Evolutionary conservation across 2,888 invertebrate species (phyloP).

Genomic region (Byasa hedistus): DNA sequence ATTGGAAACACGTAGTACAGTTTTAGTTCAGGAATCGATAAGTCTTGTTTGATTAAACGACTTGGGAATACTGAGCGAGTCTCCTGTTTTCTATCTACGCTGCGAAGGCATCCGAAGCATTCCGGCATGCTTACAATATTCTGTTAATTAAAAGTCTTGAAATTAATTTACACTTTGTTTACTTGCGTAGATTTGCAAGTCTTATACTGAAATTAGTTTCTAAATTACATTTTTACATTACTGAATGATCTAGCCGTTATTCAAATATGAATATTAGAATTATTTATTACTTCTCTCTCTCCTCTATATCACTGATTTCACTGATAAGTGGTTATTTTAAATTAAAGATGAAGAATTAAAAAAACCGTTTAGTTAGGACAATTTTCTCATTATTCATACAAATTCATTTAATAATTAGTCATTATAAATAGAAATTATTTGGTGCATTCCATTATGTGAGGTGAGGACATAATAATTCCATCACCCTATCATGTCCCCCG

Average conservation of each 20-base stretch:
- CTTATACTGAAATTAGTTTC: neutral
- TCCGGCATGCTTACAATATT: conserved; percentile 38
- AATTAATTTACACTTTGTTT: conserved; percentile 34
- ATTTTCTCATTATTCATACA: neutral
- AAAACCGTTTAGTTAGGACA: neutral
- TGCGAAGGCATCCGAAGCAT: conserved; percentile 37
- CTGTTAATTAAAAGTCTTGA: conserved; percentile 54
- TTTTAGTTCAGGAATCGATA: conserved; percentile 62
- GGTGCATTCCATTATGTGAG: neutral
- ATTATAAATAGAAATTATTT: neutral
- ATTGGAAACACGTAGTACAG: conserved; percentile 58
- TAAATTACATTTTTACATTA: neutral
- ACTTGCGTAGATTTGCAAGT: conserved; percentile 28
- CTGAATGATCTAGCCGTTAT: neutral
- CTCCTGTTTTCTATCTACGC: conserved; percentile 36
- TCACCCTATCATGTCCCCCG: conserved; percentile 10
- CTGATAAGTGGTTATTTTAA: neutral
- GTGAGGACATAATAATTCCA: conserved; percentile 9
- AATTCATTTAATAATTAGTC: neutral
- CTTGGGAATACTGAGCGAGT: conserved; percentile 49
- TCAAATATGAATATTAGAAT: neutral
- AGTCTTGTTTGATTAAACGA: conserved; percentile 58
- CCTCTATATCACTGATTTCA: too few relatives aligned
- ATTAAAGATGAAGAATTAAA: neutral
- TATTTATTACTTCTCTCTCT: neutral